Evolutionary conservation across 2,113 vertebrate genomes (phyloP).

Genomic region (Lepidothrix coronata): DNA sequence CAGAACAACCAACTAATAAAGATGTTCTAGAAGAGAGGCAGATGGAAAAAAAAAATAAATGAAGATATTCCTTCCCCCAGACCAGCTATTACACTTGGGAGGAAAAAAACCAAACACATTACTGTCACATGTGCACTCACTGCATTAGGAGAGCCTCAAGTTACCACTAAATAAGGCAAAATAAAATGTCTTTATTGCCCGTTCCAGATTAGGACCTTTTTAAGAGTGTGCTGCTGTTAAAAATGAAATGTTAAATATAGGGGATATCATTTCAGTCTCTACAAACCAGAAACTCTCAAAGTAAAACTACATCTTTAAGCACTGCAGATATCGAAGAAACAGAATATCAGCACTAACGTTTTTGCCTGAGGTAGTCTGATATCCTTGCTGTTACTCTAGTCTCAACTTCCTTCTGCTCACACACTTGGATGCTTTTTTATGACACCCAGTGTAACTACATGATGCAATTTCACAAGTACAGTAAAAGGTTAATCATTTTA

Average conservation of each 20-base stretch:
- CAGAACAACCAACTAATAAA: neutral
- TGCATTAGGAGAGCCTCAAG: neutral
- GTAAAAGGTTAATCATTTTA: neutral
- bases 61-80: neutral
- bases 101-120: neutral
- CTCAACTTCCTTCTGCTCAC: neutral
- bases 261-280: neutral
- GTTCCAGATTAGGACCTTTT: neutral
- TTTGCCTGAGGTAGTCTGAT: neutral
- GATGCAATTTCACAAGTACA: neutral
- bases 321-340: neutral
- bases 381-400: neutral
- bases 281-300: neutral
- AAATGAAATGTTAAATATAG: neutral
- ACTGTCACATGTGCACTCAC: neutral
- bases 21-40: fast-evolving
- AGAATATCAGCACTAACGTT: neutral
- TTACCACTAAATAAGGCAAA: neutral
- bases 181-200: neutral
- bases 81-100: neutral
- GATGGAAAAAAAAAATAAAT: neutral
- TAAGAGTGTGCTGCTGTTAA: neutral
- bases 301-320: neutral
- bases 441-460: neutral
- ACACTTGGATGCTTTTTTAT: neutral